A percentile compares a stretch with the other conserved stretches of the same genome.
phyloP scores from a whole-genome alignment of 2,113 vertebrate genomes.

The Dasyurus viverrinus region DNA sequence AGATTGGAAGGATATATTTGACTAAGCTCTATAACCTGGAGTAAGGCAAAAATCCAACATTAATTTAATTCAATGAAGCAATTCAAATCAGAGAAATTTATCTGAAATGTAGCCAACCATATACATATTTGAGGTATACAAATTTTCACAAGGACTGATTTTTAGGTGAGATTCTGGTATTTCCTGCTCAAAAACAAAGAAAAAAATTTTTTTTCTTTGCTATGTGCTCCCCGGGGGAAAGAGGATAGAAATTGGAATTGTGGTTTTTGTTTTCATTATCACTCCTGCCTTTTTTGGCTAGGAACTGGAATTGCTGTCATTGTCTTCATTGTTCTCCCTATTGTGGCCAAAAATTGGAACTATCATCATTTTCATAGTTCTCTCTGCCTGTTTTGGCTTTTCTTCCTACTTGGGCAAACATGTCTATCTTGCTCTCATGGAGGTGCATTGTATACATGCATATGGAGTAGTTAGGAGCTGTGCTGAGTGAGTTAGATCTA shows the following conservation, averaged over 20 bases:
- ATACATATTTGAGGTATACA: background rate
- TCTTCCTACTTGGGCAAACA: background rate
- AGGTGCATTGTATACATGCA: background rate
- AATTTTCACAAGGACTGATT: background rate
- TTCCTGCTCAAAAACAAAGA: constrained; percentile 10
- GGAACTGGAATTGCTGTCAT: background rate
- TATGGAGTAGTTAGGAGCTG: background rate
- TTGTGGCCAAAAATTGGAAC: background rate
- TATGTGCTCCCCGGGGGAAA: background rate
- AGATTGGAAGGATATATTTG: constrained; percentile 39
- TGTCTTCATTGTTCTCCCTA: background rate
- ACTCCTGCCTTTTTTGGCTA: background rate
- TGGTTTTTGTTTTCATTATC: background rate
- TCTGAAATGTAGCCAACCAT: background rate
- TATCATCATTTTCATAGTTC: background rate
- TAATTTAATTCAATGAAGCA: background rate
- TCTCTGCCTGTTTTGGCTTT: background rate
- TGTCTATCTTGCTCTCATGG: background rate
- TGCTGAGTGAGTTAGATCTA: background rate
- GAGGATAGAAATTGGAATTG: background rate
- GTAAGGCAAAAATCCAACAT: background rate
- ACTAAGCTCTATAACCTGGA: background rate
- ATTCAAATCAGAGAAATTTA: background rate
- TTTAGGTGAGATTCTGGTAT: constrained; percentile 8
- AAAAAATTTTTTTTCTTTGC: background rate